Evolutionary conservation across 2,113 vertebrate genomes (phyloP), one percentile per base, ranked within the genome.

Genomic region (Aphyosemion australe): DNA sequence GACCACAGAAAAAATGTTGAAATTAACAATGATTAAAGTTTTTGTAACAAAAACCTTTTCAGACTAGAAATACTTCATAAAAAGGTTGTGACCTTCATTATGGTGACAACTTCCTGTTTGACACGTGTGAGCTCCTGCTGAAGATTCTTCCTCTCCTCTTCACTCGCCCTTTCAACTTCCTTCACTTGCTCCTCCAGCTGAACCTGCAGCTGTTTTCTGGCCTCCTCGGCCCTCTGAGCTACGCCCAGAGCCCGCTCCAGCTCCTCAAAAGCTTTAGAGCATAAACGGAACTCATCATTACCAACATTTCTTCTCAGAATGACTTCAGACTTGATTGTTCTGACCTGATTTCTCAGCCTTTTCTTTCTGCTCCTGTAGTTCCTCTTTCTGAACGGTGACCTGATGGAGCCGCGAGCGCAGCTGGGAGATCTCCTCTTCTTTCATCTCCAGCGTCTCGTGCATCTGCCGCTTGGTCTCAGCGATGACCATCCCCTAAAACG

Each of bases 401-500:
- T 95, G 92, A 73, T 96, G 96, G 79, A 97, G 87, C 21, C 84
- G 92, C 83, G 90, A 85, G 51, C 93, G 93, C 18, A 98, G 92
- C 54, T 96, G 94, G 39, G 93, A 94, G 11, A 98, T 86, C 86
- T 99, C 97, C 32, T 99, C 97, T 85, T 99, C 97, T 82, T 98
- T 99, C 90, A 97, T 93, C 90, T 98, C 97, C 85, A 99, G 57
- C 0, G 96, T 98, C 84, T 98, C 97, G 3, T 98, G 96, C 96
- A 99, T 98, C 83, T 99, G 97, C 7, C 96, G 91, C 83, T 99
- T 98, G 21, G 95, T 96, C 91, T 99, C 96, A 47, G 97, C 96
- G 69, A 99, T 98, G 26, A 99, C 95, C 96, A 99, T 98, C 61
- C 96, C 97, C 97, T 98, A 72, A 90, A 79, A 19, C 5, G n/a